Conservation (phyloP, 2,888 invertebrate species). For the Bombylius discolor region DNA sequence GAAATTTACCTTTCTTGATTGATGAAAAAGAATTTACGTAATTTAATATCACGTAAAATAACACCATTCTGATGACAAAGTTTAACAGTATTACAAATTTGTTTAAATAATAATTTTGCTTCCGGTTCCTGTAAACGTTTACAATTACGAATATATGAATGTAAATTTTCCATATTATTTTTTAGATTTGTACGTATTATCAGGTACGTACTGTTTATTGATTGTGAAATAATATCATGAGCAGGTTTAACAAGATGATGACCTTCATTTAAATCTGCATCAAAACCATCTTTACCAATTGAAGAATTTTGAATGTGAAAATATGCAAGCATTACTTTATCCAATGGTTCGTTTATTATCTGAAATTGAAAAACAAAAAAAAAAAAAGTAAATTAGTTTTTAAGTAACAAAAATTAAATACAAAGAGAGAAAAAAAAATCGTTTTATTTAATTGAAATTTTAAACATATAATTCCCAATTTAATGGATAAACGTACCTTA, state of each 20-base stretch:
- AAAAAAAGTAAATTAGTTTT: neutral
- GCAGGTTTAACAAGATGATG: constrained; percentile 27
- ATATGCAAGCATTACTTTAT: constrained; percentile 64
- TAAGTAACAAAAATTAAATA: neutral
- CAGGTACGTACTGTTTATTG: constrained; percentile 63
- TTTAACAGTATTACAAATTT: constrained; percentile 81
- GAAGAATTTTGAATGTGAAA: constrained; percentile 43
- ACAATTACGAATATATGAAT: constrained; percentile 79
- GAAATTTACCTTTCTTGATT: constrained; percentile 67
- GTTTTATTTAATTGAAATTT: too few relatives aligned
- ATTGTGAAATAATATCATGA: constrained; percentile 54
- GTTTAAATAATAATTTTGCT: constrained; percentile 73
- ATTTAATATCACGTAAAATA: constrained; percentile 86
- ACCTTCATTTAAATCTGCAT: neutral
- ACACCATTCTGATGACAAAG: constrained; percentile 89
- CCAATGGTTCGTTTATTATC: constrained; percentile 28
- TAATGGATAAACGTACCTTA: constrained; percentile 52
- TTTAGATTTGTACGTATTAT: constrained; percentile 51
- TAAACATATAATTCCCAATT: neutral
- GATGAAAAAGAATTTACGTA: constrained; percentile 92
- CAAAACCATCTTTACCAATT: neutral
- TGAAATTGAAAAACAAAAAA: neutral
- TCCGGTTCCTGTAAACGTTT: constrained; percentile 77
- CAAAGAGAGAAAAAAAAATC: neutral
- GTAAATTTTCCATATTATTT: constrained; percentile 60